Base-by-base conservation (phyloP, 2,797 vertebrate species). In the Lophotriccus pileatus region DNA sequence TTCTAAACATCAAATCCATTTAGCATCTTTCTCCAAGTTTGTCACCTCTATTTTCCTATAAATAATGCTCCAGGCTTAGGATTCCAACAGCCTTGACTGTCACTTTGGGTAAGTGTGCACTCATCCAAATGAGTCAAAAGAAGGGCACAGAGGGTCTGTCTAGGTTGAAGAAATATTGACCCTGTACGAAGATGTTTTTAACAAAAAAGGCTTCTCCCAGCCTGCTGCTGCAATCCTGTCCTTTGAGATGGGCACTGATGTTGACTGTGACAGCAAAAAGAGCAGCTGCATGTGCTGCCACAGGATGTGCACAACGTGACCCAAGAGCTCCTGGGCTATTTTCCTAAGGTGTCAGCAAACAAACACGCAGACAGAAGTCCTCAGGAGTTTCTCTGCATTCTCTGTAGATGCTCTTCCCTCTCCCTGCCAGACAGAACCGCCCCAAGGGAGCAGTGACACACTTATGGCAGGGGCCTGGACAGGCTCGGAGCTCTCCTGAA, bases 371-470 rank as follows among this genome's bases (percentile, higher is more conserved):
- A 79, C 44, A 30, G 27, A 70, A 67, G 69, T 87, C 91, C 94
- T 66, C 76, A 75, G 92, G 92, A 96, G 52, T 30, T 92, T 89
- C 87, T 87, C 70, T 18, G 24, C 2, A 0, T 74, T 58, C 2
- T 8, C 67, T 1, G 3, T 25, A 75, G 91, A 81, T 4, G 36
- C 55, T 94, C 47, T 46, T 53, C 68, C 79, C 82, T 84, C 82
- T 34, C 62, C 47, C 59, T 82, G 77, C 85, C 84, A 92, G 84
- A 94, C 58, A 72, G 73, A 95, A 68, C 32, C 34, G 89, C 96
- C 90, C 74, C 92, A 59, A 76, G 97, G 95, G 77, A 97, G 77
- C 70, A 87, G 74, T 89, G 96, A 94, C 97, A 96, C 44, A 94
- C 70, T 97, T 91, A 90, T 7, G 36, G 75, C 36, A 60, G 53